A percentile compares a stretch with the other conserved stretches of the same genome.
Evolutionary conservation across 92 coral and sea anemone species (phyloP).

Genomic region (Porites cylindrica): DNA sequence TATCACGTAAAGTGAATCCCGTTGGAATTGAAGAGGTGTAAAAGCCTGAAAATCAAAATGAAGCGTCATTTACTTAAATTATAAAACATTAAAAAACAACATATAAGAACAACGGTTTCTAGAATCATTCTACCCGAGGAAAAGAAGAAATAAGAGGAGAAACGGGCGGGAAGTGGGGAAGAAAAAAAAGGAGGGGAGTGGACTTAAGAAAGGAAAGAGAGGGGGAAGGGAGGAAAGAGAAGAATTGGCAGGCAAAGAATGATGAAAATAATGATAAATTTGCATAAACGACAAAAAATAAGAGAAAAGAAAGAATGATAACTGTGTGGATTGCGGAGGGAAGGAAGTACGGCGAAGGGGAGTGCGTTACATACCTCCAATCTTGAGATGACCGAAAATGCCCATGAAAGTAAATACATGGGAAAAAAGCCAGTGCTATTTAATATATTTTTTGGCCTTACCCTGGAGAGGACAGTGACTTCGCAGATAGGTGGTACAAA

Average conservation of each 20-base stretch:
- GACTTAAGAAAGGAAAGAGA: neutral
- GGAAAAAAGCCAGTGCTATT: too few relatives aligned
- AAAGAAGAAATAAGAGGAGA: neutral
- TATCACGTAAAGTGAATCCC: conserved; percentile 91
- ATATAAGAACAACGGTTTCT: neutral
- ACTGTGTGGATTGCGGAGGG: too few relatives aligned
- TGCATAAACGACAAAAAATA: too few relatives aligned
- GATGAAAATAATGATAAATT: too few relatives aligned
- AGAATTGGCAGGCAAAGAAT: neutral
- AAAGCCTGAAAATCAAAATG: conserved; percentile 57
- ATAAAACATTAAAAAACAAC: neutral
- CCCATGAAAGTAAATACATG: too few relatives aligned
- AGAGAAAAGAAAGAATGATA: too few relatives aligned
- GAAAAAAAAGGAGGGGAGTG: neutral
- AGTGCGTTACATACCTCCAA: too few relatives aligned
- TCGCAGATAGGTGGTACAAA: too few relatives aligned
- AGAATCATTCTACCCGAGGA: neutral
- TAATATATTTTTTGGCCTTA: too few relatives aligned
- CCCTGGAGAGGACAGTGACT: too few relatives aligned
- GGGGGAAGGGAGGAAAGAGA: neutral
- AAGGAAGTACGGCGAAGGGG: too few relatives aligned
- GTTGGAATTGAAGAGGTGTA: conserved; percentile 89
- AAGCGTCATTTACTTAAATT: neutral
- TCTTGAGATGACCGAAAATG: too few relatives aligned
- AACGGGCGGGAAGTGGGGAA: neutral